Base-by-base conservation (phyloP, 2,797 vertebrate species). In the Poecilia wingei region DNA sequence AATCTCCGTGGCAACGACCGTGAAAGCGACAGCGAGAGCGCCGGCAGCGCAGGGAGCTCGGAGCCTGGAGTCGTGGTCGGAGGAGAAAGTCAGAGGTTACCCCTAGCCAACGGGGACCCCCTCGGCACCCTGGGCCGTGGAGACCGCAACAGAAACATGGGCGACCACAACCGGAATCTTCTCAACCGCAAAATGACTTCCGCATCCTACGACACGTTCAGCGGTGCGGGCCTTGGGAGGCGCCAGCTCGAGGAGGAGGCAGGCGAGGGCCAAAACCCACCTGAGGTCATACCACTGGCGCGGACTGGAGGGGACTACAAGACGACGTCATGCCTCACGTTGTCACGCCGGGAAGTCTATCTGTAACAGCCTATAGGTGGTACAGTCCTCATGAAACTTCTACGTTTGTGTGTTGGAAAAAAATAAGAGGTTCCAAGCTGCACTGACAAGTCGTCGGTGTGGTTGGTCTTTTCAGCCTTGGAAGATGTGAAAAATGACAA, bases 181-280 rank as follows among this genome's bases (percentile, higher is more conserved):
- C 97, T 98, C 36, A 98, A 98, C 93, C 98, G 98, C 93, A 99
- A 98, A 96, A 96, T 99, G 96, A 97, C 97, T 87, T 99, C 98
- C 1, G 94, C 95, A 0, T 98, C 98, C 83, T 99, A 99, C 68
- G 98, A 99, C 94, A 98, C 97, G 55, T 98, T 99, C 93, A 98
- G 96, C 68, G 94, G 96, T n/a, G 97, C 98, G 45, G 97, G 96
- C 84, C 98, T 98, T 66, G 97, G 96, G 25, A 86, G 93, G 94
- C 96, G 97, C 94, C 97, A 95, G 39, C 97, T 93, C 81, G 97
- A 97, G 77, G 96, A 95, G 80, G 94, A 94, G 47, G 94, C 88
- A 72, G 90, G 93, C 77, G 95, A 96, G 79, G 91, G 92, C 85
- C 92, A 92, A 79, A 93, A 91, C 76, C 86, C 96, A 80, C 93